Conservation (phyloP, 2,888 invertebrate genomes). For the Drosophila koepferae region DNA sequence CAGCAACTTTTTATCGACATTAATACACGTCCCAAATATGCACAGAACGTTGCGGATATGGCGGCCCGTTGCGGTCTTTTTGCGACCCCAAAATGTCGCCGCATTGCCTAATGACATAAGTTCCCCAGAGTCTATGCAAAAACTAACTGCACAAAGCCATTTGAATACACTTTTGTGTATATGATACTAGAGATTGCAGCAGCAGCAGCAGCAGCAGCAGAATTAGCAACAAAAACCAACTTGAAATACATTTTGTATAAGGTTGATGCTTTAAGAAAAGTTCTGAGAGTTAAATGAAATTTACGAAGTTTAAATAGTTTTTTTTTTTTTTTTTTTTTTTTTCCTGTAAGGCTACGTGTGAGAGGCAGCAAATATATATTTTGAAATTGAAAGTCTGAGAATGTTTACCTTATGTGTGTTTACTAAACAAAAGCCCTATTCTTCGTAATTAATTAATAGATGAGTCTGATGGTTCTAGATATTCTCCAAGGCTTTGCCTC, state of each 20-base stretch:
- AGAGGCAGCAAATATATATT: background rate
- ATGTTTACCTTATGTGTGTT: no score
- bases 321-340: background rate
- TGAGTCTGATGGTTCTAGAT: no score
- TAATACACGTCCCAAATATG: conserved; percentile 62
- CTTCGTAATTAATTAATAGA: no score
- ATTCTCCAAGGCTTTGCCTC: no score
- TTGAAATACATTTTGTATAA: background rate
- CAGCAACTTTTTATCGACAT: conserved; percentile 73
- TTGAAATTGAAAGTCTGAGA: background rate
- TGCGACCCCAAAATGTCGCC: conserved; percentile 31
- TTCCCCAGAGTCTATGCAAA: conserved; percentile 34
- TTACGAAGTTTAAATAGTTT: background rate
- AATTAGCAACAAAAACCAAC: background rate
- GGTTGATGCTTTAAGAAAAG: background rate
- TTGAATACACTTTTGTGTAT: conserved; percentile 4
- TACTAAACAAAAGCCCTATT: no score
- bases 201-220: background rate
- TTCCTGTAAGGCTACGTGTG: background rate
- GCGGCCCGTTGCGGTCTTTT: conserved; percentile 24
- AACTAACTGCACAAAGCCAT: conserved; percentile 14
- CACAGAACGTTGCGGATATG: conserved; percentile 54
- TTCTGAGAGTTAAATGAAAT: background rate
- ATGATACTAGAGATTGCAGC: background rate
- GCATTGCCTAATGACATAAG: conserved; percentile 48